These are phyloP conservation scores for Apamea monoglypha DNA, from an alignment of 2,888 invertebrate species.

Conservation along the genomic window DNA sequence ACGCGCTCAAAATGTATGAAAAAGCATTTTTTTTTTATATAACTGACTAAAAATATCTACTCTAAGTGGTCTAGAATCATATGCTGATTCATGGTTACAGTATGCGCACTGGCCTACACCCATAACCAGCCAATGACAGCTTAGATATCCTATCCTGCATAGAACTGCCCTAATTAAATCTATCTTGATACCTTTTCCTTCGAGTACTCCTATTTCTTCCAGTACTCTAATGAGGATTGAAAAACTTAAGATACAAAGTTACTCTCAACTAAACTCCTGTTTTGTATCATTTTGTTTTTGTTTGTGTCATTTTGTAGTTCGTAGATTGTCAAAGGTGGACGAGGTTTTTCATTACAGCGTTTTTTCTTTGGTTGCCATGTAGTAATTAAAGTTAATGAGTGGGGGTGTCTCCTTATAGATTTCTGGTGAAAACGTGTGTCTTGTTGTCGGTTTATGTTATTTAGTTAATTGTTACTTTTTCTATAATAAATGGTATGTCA, in stretches of 20 bases:
- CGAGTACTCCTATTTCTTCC: background rate
- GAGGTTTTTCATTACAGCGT: slow-evolving; percentile 5
- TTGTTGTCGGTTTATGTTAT: background rate
- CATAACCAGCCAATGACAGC: background rate
- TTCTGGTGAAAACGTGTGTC: background rate
- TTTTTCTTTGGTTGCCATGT: slow-evolving; percentile 1
- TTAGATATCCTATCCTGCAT: background rate
- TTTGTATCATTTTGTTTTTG: too few species aligned
- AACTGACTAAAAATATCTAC: too few species aligned
- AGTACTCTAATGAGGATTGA: slow-evolving; percentile 30
- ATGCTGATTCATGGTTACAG: too few species aligned
- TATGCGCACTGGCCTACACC: too few species aligned
- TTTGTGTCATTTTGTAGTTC: slow-evolving; percentile 19
- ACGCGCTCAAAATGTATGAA: too few species aligned
- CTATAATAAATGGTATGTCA: background rate
- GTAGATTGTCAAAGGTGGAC: slow-evolving; percentile 14
- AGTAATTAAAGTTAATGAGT: background rate
- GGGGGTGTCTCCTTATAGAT: background rate
- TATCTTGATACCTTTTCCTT: background rate
- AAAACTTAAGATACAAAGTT: slow-evolving; percentile 45
- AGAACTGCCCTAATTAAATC: slow-evolving; percentile 7
- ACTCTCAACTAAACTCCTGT: background rate
- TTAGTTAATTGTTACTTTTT: background rate
- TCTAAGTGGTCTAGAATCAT: too few species aligned
- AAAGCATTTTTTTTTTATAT: too few species aligned